Evolutionary conservation across 1,140 invertebrate genomes (phyloP).

Genomic region (Atta cephalotes): DNA sequence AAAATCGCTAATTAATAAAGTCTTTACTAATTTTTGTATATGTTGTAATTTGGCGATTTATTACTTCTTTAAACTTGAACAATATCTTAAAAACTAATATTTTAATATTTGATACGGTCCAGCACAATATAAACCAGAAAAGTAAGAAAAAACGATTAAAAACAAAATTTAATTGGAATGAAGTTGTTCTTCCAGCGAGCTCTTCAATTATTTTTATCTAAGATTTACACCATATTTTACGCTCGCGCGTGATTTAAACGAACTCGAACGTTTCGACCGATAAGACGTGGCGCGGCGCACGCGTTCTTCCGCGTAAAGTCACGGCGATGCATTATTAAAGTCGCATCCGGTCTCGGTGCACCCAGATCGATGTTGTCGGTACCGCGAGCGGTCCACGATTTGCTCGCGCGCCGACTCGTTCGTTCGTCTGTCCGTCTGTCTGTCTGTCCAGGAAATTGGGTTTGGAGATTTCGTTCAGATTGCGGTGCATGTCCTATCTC

Average conservation of each 20-base stretch:
- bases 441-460: slow-evolving; percentile 78
- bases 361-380: slow-evolving; percentile 67
- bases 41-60: neutral
- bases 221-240: slow-evolving; percentile 49
- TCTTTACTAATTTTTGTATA: no score
- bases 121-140: neutral
- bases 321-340: slow-evolving; percentile 69
- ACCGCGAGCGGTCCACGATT: slow-evolving; percentile 46
- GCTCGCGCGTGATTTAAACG: slow-evolving; percentile 29
- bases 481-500: slow-evolving; percentile 72
- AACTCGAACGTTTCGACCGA: slow-evolving; percentile 31
- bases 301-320: slow-evolving; percentile 1
- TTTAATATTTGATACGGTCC: neutral
- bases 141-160: neutral
- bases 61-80: neutral
- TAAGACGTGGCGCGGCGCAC: slow-evolving; percentile 16
- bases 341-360: slow-evolving; percentile 47
- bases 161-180: neutral
- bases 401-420: slow-evolving; percentile 41
- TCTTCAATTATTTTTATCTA: slow-evolving; percentile 42
- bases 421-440: slow-evolving; percentile 66
- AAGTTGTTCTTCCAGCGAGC: slow-evolving; percentile 6
- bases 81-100: neutral
- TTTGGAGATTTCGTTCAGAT: slow-evolving; percentile 78
- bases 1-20: neutral